phyloP scores from a whole-genome alignment of 2,888 invertebrate genomes.

The Sipunculus nudus region DNA sequence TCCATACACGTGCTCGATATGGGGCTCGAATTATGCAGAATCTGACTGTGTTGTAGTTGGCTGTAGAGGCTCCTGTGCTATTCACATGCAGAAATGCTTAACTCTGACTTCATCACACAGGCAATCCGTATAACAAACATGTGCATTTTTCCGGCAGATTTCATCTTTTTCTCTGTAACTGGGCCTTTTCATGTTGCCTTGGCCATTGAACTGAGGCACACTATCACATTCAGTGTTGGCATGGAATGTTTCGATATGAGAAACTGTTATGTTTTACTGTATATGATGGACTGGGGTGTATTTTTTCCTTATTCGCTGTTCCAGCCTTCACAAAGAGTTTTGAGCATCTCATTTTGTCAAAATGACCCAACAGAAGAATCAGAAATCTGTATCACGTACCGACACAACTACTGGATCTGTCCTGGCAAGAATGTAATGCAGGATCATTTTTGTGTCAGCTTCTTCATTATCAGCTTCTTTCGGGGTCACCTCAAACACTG shows the following conservation, averaged over 20 bases:
- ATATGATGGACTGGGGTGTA: slow-evolving; percentile 7
- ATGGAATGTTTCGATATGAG: neutral
- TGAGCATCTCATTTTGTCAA: neutral
- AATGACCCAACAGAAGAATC: neutral
- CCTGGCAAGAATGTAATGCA: slow-evolving; percentile 1
- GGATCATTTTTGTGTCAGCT: slow-evolving; percentile 3
- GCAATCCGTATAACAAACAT: too few relatives aligned
- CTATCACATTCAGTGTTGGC: slow-evolving; percentile 6
- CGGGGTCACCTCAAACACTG: neutral
- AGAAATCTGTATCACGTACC: slow-evolving; percentile 6
- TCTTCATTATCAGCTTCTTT: slow-evolving; percentile 3
- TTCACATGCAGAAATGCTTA: too few relatives aligned
- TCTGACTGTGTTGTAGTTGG: too few relatives aligned
- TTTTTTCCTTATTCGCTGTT: neutral
- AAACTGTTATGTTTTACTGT: neutral
- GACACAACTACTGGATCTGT: slow-evolving; percentile 1
- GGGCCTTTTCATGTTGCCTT: slow-evolving; percentile 1
- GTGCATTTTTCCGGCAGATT: too few relatives aligned
- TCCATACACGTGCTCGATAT: too few relatives aligned
- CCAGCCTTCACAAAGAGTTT: neutral
- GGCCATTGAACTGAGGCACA: neutral
- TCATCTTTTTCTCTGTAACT: too few relatives aligned
- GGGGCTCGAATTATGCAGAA: too few relatives aligned
- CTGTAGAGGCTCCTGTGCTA: too few relatives aligned
- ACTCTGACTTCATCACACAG: too few relatives aligned